Percentiles rank a stretch among this genome's conserved stretches.
phyloP scores from a whole-genome alignment of 2,113 vertebrate species.

The Mobula hypostoma region DNA sequence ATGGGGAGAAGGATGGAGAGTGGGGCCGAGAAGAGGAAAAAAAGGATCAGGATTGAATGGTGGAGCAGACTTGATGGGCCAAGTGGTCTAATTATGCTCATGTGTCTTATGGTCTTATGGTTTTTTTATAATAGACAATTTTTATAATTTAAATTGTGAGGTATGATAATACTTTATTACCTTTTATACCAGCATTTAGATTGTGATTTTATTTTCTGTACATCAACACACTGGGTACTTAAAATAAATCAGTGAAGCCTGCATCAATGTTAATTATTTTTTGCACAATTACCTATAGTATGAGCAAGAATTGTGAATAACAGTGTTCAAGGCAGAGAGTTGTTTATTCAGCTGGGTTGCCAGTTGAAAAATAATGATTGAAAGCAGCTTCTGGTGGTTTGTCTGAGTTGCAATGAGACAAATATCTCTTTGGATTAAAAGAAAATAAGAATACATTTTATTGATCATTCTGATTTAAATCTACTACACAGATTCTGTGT shows the following conservation, averaged over 20 bases:
- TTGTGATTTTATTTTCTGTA: background rate
- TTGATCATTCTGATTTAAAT: slow-evolving; percentile 10
- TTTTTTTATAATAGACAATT: background rate
- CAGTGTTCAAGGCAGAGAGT: background rate
- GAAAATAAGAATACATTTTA: slow-evolving; percentile 26
- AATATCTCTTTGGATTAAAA: background rate
- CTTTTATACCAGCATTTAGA: background rate
- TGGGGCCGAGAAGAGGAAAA: too few species aligned
- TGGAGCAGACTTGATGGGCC: too few species aligned
- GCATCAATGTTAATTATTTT: slow-evolving; percentile 14
- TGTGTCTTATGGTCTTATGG: too few species aligned
- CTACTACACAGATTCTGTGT: slow-evolving; percentile 10
- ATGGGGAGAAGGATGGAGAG: too few species aligned
- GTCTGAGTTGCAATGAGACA: background rate
- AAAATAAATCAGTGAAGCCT: background rate
- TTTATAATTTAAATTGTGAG: background rate
- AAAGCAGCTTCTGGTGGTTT: background rate
- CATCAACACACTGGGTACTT: background rate
- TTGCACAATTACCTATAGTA: background rate
- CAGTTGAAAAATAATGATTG: slow-evolving; percentile 9
- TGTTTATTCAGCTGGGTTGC: slow-evolving; percentile 21
- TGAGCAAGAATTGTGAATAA: background rate
- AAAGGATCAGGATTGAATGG: too few species aligned
- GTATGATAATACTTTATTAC: background rate
- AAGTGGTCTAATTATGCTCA: too few species aligned